These are phyloP conservation scores for Sebastes steindachneri DNA, from an alignment of 2,797 vertebrate species.

Conservation along the genomic window DNA sequence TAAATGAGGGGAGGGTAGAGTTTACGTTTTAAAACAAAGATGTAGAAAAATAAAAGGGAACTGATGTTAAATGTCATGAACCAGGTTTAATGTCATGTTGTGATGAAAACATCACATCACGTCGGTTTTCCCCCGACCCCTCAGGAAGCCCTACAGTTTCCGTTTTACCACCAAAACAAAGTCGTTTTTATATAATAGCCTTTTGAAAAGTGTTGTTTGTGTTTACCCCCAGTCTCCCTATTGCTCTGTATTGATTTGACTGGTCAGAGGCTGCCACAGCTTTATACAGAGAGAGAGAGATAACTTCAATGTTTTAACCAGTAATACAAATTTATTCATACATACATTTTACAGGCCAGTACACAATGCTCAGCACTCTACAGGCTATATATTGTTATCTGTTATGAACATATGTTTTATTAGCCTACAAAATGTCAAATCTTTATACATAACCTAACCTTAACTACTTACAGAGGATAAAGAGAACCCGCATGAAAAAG, in stretches of 20 bases:
- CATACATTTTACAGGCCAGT: neutral
- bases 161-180: slow-evolving; percentile 5
- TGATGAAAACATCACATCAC: slow-evolving; percentile 13
- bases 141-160: neutral
- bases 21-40: neutral
- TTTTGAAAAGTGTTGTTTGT: neutral
- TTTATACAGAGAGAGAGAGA: neutral
- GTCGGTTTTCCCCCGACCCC: neutral
- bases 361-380: neutral
- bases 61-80: slow-evolving; percentile 2
- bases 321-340: neutral
- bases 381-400: neutral
- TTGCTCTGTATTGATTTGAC: slow-evolving; percentile 3
- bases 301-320: neutral
- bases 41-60: neutral
- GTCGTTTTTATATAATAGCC: slow-evolving; percentile 1
- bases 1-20: neutral
- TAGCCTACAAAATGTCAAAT: neutral
- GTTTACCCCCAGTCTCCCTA: neutral
- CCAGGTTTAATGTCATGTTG: slow-evolving; percentile 12
- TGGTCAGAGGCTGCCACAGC: neutral
- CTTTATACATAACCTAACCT: neutral
- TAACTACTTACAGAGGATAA: neutral
- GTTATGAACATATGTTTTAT: neutral
- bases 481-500: neutral